These are phyloP conservation scores for Bursaphelenchus okinawaensis DNA, from an alignment of 2,888 invertebrate species.

Conservation along the genomic window DNA sequence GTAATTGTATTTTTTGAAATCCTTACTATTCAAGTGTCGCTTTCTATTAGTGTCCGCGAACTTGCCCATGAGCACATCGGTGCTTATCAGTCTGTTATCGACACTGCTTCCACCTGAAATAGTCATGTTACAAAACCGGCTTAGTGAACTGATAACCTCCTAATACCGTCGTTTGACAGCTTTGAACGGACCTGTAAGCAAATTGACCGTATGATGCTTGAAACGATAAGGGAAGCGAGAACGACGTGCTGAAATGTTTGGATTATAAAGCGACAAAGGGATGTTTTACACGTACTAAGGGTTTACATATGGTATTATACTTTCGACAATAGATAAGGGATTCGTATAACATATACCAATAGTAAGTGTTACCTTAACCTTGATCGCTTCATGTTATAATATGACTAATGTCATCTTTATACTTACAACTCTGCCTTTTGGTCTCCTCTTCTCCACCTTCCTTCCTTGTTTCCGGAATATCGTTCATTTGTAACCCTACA, in stretches of 20 bases:
- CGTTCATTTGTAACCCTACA: neutral
- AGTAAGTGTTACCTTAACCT: too few relatives aligned
- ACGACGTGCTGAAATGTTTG: slow-evolving; percentile 27
- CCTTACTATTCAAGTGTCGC: slow-evolving; percentile 34
- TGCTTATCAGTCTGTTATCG: slow-evolving; percentile 80
- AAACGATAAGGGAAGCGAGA: slow-evolving; percentile 55
- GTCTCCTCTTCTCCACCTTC: neutral
- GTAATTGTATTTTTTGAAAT: neutral
- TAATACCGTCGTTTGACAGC: neutral
- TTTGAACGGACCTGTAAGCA: slow-evolving; percentile 41
- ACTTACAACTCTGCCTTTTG: neutral
- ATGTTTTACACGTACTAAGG: neutral
- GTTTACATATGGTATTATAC: neutral
- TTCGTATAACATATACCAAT: too few relatives aligned
- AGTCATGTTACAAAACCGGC: slow-evolving; percentile 2
- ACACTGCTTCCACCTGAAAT: slow-evolving; percentile 33
- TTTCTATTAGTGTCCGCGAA: slow-evolving; percentile 32
- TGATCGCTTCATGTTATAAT: too few relatives aligned
- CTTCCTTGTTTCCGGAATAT: neutral
- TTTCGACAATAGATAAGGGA: too few relatives aligned
- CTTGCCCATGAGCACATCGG: slow-evolving; percentile 83
- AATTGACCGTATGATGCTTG: slow-evolving; percentile 57
- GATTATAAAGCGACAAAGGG: neutral
- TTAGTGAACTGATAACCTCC: neutral
- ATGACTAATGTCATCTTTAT: too few relatives aligned